Base-by-base conservation (phyloP, 2,888 invertebrate genomes). In the Panzeria rudis region DNA sequence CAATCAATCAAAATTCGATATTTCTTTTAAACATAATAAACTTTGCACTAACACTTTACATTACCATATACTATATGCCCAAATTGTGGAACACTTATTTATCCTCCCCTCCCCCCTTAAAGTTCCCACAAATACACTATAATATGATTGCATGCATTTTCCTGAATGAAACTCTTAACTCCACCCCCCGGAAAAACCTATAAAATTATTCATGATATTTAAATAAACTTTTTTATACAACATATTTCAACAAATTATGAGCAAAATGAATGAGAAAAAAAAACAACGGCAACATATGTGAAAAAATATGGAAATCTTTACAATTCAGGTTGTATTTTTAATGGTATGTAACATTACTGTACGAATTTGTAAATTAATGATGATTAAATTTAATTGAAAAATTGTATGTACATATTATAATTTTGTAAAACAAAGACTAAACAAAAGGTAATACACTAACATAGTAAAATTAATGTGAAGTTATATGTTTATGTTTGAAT, bases 1-100 rank as follows among this genome's bases (percentile, higher is more conserved):
- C 91, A 91, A 91, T 91, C 91, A 91, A 90, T 90, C 90, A 89
- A 91, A 91, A 92, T 92, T 91, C 80, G 86, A 78, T 86, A 71
- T 78, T 64, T 29, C 69, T 78, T 64, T 32, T 75, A 29, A 77
- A 69, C 66, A 69, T 80, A 69, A 69, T 44, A 75, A 71, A 78
- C 73, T 61, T 52, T 68, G 59, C 47, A 77, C 20, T 32, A n/a
- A 69, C 54, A 79, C 41, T 47, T 68, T 20, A 68, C 69, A 80
- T 59, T 11, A 29, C 17, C 3, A 61, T 17, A 47, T 17, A 64
- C 35, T 11, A 29, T 61, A 41, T 29, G 9, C 38, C 15, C 68
- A 11, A 15, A 2, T 32, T 25, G 52, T 50, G 9, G 11, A 44
- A 80, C 35, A 59, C 20, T 73, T 50, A 56, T 41, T n/a, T n/a